These are phyloP conservation scores for Mareca penelope DNA, from an alignment of 2,797 vertebrate genomes.

Conservation along the genomic window DNA sequence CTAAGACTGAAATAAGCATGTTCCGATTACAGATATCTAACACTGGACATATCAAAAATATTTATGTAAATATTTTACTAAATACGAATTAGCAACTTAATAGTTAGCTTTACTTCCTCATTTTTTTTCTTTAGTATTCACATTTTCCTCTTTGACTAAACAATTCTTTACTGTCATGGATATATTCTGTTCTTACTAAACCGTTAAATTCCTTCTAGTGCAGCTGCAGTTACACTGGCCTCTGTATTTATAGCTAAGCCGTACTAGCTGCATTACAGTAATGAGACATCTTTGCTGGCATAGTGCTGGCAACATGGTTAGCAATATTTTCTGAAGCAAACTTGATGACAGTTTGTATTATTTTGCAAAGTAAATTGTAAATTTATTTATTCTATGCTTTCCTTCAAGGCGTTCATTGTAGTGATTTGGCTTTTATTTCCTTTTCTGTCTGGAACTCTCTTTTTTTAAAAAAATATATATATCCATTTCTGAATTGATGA, in stretches of 20 bases:
- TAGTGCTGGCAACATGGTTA: neutral
- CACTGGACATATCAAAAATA: neutral
- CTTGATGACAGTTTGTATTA: neutral
- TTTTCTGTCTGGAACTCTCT: neutral
- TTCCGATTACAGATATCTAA: neutral
- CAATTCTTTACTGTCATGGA: neutral
- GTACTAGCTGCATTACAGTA: neutral
- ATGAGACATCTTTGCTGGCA: neutral
- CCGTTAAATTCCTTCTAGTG: neutral
- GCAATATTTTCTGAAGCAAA: neutral
- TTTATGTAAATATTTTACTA: neutral
- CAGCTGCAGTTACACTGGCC: neutral
- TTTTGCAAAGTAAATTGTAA: neutral
- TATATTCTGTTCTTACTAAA: neutral
- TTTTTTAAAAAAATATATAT: neutral
- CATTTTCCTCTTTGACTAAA: neutral
- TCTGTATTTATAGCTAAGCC: neutral
- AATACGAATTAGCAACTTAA: neutral
- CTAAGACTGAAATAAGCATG: neutral
- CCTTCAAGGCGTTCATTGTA: neutral
- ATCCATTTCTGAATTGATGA: neutral
- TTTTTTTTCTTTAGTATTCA: neutral
- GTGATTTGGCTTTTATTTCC: neutral
- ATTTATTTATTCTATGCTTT: neutral
- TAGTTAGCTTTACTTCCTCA: neutral